Base-by-base conservation (phyloP, 2,113 vertebrate species). In the Tiliqua scincoides region DNA sequence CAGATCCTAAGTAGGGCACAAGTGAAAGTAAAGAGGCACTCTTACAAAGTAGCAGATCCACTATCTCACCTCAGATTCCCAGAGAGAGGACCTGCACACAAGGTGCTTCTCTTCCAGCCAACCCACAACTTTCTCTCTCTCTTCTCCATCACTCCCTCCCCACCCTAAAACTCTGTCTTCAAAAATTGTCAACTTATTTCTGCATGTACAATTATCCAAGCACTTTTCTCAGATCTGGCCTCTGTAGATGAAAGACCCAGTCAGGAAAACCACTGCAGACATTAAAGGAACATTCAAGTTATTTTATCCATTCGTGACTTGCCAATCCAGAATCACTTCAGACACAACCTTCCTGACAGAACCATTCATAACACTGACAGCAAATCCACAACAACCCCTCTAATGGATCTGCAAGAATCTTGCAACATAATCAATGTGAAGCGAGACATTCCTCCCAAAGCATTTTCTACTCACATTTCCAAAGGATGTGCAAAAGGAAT, bases 391-490 rank as follows among this genome's bases (percentile, higher is more conserved):
- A 4, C 43, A 48, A 4, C 43, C 4, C 43, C 43, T 48, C 32
- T 15, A 70, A 35, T 32, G n/a, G 17, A 70, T 35, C n/a, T 14
- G 67, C n/a, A 70, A 17, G 35, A 30, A 35, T 35, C 6, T 63
- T 27, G 18, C 14, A 83, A 1, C 4, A 0, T 1, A 76, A 77
- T 40, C 32, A 15, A 79, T 52, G 15, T 74, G 84, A 52, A 85
- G 15, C 59, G n/a, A 30, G 14, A 17, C 15, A 17, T 30, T 80
- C 65, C 30, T 23, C 72, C 0, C 0, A 32, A 11, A 80, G 20
- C 2, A 10, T 0, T 32, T 57, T 48, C 43, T 48, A 5, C 8
- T 8, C 52, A 6, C 30, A 43, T 79, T 65, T 40, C 72, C 88
- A 23, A 61, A 61, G 9, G 15, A 70, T 70, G 65, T 68, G 35